Evolutionary conservation across 2,113 vertebrate species (phyloP).

Genomic region (Alligator mississippiensis): DNA sequence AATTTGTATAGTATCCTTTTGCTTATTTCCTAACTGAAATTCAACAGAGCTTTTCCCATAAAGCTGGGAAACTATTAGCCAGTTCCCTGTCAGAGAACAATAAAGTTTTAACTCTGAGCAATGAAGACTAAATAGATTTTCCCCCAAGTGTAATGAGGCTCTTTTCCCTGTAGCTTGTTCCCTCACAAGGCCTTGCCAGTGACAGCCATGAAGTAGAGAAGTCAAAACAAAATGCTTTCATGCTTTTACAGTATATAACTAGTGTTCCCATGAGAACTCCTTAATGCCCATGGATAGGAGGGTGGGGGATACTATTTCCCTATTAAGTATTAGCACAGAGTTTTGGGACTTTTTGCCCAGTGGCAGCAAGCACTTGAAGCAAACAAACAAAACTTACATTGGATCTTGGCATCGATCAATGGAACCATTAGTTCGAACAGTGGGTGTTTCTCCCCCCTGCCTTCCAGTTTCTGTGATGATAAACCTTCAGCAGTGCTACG

Average conservation of each 20-base stretch:
- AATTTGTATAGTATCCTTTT: background rate
- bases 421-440: conserved; percentile 28
- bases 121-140: background rate
- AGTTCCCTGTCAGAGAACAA: background rate
- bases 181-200: background rate
- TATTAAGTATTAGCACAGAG: background rate
- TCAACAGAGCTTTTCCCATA: background rate
- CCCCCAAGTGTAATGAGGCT: accelerated
- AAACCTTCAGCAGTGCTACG: conserved; percentile 26
- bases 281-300: background rate
- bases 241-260: background rate
- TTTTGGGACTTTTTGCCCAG: background rate
- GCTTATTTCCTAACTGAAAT: background rate
- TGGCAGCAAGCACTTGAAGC: background rate
- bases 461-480: conserved; percentile 39
- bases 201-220: background rate
- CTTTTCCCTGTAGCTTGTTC: background rate
- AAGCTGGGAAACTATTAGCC: accelerated
- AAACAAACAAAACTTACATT: background rate
- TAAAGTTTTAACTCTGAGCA: background rate
- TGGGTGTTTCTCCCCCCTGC: conserved; percentile 35
- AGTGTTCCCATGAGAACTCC: background rate
- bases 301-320: accelerated
- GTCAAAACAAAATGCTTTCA: background rate
- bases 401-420: conserved; percentile 23